Conservation (phyloP, 1,140 invertebrate genomes). For the Musca vetustissima region DNA sequence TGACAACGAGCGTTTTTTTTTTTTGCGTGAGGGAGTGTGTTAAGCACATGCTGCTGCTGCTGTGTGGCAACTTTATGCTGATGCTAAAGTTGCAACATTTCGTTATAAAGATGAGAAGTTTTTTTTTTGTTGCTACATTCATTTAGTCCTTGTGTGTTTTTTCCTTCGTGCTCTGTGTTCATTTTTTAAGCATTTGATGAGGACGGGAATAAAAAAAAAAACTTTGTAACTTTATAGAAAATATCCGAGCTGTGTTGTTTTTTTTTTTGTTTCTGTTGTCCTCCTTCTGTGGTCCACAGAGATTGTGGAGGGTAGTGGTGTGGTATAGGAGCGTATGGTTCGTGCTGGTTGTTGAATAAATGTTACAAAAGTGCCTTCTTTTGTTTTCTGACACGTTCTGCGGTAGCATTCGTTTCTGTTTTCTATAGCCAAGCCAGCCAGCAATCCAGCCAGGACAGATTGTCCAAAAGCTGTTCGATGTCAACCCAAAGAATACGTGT, state of each 20-base stretch:
- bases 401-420: conserved; percentile 33
- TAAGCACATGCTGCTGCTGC: not conserved
- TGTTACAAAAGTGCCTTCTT: conserved; percentile 53
- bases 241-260: too few relatives aligned
- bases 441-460: not conserved
- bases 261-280: too few relatives aligned
- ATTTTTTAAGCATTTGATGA: conserved; percentile 1
- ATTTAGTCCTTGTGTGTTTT: not conserved
- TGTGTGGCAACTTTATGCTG: conserved; percentile 12
- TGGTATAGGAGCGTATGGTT: not conserved
- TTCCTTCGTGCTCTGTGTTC: not conserved
- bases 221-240: too few relatives aligned
- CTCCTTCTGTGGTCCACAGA: conserved; percentile 3
- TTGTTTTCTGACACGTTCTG: conserved; percentile 56
- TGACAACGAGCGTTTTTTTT: not conserved
- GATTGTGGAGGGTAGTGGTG: not conserved
- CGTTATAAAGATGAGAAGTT: not conserved
- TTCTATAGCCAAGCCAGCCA: not conserved
- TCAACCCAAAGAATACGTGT: conserved; percentile 23
- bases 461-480: conserved; percentile 17
- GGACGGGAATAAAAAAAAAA: too few relatives aligned
- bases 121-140: not conserved
- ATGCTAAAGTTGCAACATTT: conserved; percentile 13
- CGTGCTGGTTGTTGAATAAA: conserved; percentile 21
- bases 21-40: not conserved